These are phyloP conservation scores for Pilophorus perplexus DNA, from an alignment of 2,888 invertebrate species.

Conservation along the genomic window DNA sequence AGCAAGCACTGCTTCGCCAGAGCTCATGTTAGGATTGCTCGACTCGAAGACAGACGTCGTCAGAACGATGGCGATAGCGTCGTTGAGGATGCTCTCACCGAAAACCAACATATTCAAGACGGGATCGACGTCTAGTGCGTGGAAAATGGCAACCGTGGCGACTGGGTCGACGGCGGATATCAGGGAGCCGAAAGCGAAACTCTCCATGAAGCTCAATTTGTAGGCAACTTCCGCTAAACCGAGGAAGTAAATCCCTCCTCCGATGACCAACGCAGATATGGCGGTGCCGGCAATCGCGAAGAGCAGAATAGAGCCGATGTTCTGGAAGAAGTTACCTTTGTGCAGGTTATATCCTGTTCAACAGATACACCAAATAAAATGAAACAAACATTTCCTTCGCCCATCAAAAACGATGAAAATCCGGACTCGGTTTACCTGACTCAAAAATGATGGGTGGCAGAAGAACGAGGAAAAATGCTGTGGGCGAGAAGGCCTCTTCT, in stretches of 20 bases:
- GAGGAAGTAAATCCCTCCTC: slow-evolving; percentile 90
- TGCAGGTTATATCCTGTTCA: slow-evolving; percentile 95
- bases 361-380: too few species aligned
- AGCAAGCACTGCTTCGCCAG: slow-evolving; percentile 80
- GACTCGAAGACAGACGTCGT: slow-evolving; percentile 83
- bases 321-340: slow-evolving; percentile 92
- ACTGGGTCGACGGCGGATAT: slow-evolving; percentile 99
- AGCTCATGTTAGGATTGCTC: slow-evolving; percentile 64
- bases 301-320: slow-evolving; percentile 96
- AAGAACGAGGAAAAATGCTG: slow-evolving; percentile 93
- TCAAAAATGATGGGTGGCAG: slow-evolving; percentile 99
- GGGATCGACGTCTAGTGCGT: slow-evolving; percentile 94
- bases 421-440: too few species aligned
- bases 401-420: too few species aligned
- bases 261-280: slow-evolving; percentile 95
- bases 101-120: slow-evolving; percentile 99
- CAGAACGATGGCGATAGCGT: slow-evolving; percentile 96
- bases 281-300: slow-evolving; percentile 97
- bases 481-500: slow-evolving; percentile 97
- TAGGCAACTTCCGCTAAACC: slow-evolving; percentile 91
- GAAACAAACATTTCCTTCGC: too few species aligned
- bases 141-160: slow-evolving; percentile 97
- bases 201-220: slow-evolving; percentile 88
- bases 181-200: slow-evolving; percentile 96
- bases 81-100: slow-evolving; percentile 90